These are phyloP conservation scores for Hylomyscus alleni DNA, from an alignment of 2,797 vertebrate species.

Conservation along the genomic window DNA sequence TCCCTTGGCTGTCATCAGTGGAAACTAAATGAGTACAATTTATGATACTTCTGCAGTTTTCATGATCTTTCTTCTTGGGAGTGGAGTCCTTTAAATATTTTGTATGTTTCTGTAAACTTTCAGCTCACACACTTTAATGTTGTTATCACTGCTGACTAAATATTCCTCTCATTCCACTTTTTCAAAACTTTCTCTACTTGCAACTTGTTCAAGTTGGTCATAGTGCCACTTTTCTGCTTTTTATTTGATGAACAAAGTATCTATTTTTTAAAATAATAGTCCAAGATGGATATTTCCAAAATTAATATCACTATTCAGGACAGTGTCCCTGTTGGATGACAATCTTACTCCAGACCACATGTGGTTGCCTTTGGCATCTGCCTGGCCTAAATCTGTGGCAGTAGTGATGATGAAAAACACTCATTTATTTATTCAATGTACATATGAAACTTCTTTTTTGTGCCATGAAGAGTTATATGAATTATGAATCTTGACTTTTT, in stretches of 20 bases:
- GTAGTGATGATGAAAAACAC: not conserved
- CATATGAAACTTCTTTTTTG: slow-evolving; percentile 25
- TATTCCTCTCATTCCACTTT: not conserved
- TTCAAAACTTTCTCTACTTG: not conserved
- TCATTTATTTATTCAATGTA: slow-evolving; percentile 28
- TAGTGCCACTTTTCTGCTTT: not conserved
- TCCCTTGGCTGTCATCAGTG: not conserved
- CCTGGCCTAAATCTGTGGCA: not conserved
- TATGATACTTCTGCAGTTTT: not conserved
- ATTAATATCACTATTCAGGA: slow-evolving; percentile 19
- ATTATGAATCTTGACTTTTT: slow-evolving; percentile 17
- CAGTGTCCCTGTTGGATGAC: not conserved
- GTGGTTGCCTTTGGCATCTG: slow-evolving; percentile 17
- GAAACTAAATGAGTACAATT: not conserved
- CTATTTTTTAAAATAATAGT: not conserved
- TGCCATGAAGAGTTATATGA: not conserved
- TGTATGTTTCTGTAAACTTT: not conserved
- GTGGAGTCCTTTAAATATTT: not conserved
- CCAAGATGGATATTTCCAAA: slow-evolving; percentile 6
- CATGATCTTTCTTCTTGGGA: not conserved
- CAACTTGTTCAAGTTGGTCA: not conserved
- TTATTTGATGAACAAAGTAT: not conserved
- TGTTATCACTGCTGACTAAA: not conserved
- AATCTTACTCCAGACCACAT: not conserved
- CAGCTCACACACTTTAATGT: not conserved